Base-by-base conservation (phyloP, 2,797 vertebrate species). In the Spinus pinus region DNA sequence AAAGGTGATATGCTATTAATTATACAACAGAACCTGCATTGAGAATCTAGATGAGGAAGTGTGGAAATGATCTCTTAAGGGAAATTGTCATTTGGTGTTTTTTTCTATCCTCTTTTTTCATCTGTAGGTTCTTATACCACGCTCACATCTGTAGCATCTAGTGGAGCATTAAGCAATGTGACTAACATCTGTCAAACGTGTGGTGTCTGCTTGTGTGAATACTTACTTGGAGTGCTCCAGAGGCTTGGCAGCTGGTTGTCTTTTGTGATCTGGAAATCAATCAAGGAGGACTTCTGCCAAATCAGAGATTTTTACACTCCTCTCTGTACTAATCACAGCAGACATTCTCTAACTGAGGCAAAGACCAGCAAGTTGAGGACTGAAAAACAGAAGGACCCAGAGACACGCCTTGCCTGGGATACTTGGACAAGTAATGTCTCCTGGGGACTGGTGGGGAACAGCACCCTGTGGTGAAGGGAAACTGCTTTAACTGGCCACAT, bases 191-290 rank as follows among this genome's bases (percentile, higher is more conserved):
- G 94, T 95, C 94, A 96, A 90, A 93, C 1, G n/a, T 73, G 60
- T 77, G 90, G 77, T 90, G 56, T 86, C 90, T 97, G 86, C 95
- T 60, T 90, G 56, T 95, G 86, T 79, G 92, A 88, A 88, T 86
- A 70, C 92, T 62, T 90, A 90, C 86, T 93, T 66, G 86, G 90
- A 96, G 93, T 72, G 86, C 33, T 95, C 91, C 90, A 1, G 12
- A 94, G 88, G 73, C 93, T 95, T 95, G 90, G 91, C 95, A 95
- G 95, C 91, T 95, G 96, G 90, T 53, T 94, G 81, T 91, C 91
- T 93, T 96, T 90, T 95, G 88, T 95, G 93, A 95, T 96, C 73
- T 73, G 77, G 80, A 96, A 95, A 96, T 95, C 93, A 95, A 60
- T 94, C 95, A 93, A 84, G 77, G 47, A 20, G 33, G 85, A 90